These are phyloP conservation scores for Anoncus sp. DNA, from an alignment of 2,888 invertebrate species.

Conservation along the genomic window DNA sequence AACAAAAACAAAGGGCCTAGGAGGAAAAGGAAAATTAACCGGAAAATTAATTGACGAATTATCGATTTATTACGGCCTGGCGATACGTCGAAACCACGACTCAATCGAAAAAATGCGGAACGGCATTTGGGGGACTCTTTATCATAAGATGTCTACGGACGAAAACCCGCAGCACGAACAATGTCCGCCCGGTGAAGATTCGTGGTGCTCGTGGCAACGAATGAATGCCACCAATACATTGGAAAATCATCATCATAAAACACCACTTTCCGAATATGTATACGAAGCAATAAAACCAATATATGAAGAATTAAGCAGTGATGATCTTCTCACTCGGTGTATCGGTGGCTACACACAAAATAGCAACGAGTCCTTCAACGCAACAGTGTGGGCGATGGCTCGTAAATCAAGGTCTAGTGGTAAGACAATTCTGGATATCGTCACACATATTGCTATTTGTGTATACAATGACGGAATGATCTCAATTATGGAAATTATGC, in stretches of 20 bases:
- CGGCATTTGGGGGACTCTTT: slow-evolving; percentile 65
- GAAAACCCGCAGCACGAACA: slow-evolving; percentile 66
- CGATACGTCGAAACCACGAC: slow-evolving; percentile 50
- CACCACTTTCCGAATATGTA: slow-evolving; percentile 29
- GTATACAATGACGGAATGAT: slow-evolving; percentile 45
- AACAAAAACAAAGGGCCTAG: slow-evolving; percentile 18
- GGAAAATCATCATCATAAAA: slow-evolving; percentile 36
- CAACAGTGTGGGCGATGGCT: slow-evolving; percentile 52
- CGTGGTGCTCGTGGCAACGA: slow-evolving; percentile 61
- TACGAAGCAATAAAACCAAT: slow-evolving; percentile 62
- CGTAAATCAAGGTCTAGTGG: slow-evolving; percentile 60
- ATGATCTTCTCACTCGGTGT: slow-evolving; percentile 58
- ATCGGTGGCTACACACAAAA: slow-evolving; percentile 57
- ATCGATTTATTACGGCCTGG: slow-evolving; percentile 52
- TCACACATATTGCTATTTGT: slow-evolving; percentile 44
- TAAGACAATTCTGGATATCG: slow-evolving; percentile 45
- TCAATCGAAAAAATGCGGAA: slow-evolving; percentile 18
- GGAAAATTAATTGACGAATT: slow-evolving; percentile 41
- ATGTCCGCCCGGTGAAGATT: slow-evolving; percentile 62
- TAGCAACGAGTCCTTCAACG: slow-evolving; percentile 56
- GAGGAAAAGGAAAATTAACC: slow-evolving; percentile 26
- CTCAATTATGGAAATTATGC: slow-evolving; percentile 48
- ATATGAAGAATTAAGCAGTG: slow-evolving; percentile 56
- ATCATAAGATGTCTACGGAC: slow-evolving; percentile 68
- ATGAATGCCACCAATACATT: slow-evolving; percentile 49